Evolutionary conservation across 2,113 vertebrate genomes (phyloP).

Genomic region (Origma solitaria): DNA sequence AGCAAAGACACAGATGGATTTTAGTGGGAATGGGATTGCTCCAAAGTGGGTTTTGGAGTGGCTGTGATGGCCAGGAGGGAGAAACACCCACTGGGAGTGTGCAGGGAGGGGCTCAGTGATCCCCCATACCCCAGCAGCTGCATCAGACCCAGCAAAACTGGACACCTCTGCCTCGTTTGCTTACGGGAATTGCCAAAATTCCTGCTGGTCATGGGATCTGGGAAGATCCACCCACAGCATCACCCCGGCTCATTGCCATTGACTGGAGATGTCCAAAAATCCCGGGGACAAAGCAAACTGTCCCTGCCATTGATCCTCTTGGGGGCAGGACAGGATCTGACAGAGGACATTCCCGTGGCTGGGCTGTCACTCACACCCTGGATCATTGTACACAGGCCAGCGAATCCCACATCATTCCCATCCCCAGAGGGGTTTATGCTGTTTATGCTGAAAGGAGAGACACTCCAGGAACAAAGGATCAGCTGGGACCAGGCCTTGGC

Average conservation of each 20-base stretch:
- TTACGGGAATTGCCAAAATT: background rate
- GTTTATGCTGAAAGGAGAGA: background rate
- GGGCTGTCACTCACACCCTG: background rate
- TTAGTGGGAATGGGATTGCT: background rate
- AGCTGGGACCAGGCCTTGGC: background rate
- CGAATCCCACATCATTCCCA: background rate
- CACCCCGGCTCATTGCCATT: background rate
- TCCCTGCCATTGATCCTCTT: background rate
- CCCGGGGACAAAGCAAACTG: constrained; percentile 1
- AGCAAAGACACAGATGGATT: background rate
- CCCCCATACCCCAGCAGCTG: rapidly evolving
- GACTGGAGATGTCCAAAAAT: background rate
- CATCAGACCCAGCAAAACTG: background rate
- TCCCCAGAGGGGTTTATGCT: background rate
- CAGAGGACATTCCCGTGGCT: background rate
- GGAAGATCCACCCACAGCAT: background rate
- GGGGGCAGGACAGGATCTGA: background rate
- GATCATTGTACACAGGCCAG: background rate
- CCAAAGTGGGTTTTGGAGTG: background rate
- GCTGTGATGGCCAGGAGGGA: rapidly evolving
- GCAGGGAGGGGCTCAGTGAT: background rate
- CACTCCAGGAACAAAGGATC: background rate
- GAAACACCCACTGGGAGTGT: background rate
- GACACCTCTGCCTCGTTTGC: background rate
- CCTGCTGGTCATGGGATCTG: background rate